Evolutionary conservation across 2,113 vertebrate genomes (phyloP), one percentile per base, ranked within the genome.

Genomic region (Thymallus thymallus): DNA sequence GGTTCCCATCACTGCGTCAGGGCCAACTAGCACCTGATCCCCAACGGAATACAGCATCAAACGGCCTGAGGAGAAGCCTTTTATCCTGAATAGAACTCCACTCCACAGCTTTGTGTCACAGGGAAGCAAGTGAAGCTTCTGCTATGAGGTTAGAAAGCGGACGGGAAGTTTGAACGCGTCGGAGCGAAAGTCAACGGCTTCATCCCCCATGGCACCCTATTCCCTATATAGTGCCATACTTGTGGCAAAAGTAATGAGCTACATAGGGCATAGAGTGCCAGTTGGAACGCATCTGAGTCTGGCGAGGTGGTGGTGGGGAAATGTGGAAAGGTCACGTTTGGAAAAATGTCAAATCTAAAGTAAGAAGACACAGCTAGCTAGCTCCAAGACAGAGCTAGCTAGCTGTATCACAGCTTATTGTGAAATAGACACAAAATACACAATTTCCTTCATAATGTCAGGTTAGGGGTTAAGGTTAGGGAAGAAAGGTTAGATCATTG

Each of bases 1-100:
- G 1, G 76, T 77, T 86, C 70, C 86, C 77, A 81, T 86, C 88
- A 86, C 82, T 76, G 82, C 82, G 80, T 87, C 82, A 85, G 80
- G 81, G 76, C 78, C 77, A 18, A 66, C 78, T 81, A 77, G 67
- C 84, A 23, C 75, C 84, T 78, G 55, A 73, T 74, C 77, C 87
- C 76, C 77, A 5, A 48, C 1, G 79, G 84, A 73, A 75, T 66
- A 24, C 63, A 65, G 79, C 89, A 91, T 89, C 88, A 87, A 86
- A 87, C 77, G 70, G 81, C 80, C 80, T 2, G n/a, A 82, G 82
- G 84, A 84, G 58, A 3, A 51, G 80, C 83, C 83, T 88, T 91
- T 89, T 74, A 88, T 90, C 84, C 84, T 78, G 68, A 82, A 71
- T 68, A 74, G 78, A 87, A 80, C 56, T 2, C 56, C 24, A 61